Percentiles rank a stretch among this genome's conserved stretches.
phyloP scores from a whole-genome alignment of 2,797 vertebrate genomes.

The Rallus crepitans region DNA sequence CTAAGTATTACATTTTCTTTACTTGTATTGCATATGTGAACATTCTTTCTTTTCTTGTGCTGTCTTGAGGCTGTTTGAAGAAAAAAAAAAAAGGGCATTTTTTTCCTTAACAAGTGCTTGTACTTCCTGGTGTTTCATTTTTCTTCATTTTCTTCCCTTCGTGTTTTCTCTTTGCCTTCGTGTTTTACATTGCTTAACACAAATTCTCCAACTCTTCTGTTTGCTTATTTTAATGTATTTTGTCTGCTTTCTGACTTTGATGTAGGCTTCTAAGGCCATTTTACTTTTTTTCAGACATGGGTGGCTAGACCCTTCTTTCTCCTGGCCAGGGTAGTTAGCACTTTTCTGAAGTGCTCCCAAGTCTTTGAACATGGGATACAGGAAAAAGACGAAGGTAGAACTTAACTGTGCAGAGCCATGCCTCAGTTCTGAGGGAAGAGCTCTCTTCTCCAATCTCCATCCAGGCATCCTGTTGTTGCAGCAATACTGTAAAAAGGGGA shows the following conservation, averaged over 20 bases:
- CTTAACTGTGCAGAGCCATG: background rate
- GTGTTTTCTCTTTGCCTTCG: background rate
- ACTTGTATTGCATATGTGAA: background rate
- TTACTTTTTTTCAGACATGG: background rate
- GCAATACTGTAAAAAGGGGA: background rate
- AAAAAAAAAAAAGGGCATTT: background rate
- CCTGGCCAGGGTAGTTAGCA: background rate
- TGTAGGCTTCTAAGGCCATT: background rate
- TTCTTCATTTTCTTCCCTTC: background rate
- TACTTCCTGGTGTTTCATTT: background rate
- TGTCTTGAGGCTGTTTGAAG: background rate
- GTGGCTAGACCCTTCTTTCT: background rate
- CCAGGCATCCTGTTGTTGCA: background rate
- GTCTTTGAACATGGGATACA: background rate
- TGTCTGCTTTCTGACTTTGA: background rate
- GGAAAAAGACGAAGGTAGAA: background rate
- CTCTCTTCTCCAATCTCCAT: background rate
- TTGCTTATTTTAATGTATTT: conserved; percentile 2
- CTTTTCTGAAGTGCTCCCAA: background rate
- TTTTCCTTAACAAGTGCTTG: background rate
- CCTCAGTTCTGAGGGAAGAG: background rate
- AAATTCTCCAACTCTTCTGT: background rate
- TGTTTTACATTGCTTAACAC: background rate
- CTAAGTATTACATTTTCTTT: background rate
- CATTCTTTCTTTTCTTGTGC: background rate